Evolutionary conservation across 1,140 invertebrate genomes (phyloP), one percentile per base, ranked within the genome.

Genomic region (Drosophila sechellia): DNA sequence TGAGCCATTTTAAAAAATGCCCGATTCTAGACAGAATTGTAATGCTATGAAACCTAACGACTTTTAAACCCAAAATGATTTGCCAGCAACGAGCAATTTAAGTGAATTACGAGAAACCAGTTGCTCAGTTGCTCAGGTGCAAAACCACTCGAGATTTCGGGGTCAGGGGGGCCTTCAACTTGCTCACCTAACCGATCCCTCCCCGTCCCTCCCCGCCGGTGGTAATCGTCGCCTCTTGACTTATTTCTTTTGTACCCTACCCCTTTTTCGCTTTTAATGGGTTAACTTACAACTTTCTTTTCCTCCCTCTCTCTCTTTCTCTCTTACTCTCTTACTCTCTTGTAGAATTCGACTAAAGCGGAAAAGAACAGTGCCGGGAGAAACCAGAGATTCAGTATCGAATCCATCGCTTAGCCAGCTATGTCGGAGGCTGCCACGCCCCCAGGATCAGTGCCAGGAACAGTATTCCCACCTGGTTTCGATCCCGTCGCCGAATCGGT

Each of bases 361-460:
- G 34, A 17, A 25, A 37, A 5, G 13, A 17, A 10, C 20, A 45
- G 4, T 35, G 10, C 4, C 42, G 10, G 10, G n/a, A 20, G n/a
- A 37, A 43, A 15, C 11, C 15, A 25, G 35, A 43, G 15, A 35
- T 10, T 5, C 13, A 22, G 11, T 12, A 13, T 43, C 20, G 31
- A 13, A 17, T 13, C 49, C 40, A 61, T 13, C 37, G 50, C 8
- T 27, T 37, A 5, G 4, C 34, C 55, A 79, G 79, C 85, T 80
- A 87, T 87, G 84, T 86, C 86, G 80, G 68, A 80, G 77, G 81
- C 76, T 90, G 73, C 34, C 59, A 87, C 78, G 70, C 70, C 75
- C 58, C 79, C 74, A 63, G 64, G 49, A 52, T 15, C 46, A 46
- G 53, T 22, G 22, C 34, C 73, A 39, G 45, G 37, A 43, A 13